Percentiles rank a stretch among this genome's conserved stretches.
Conservation (phyloP, 1,140 invertebrate species). For the Callitettix versicolor region DNA sequence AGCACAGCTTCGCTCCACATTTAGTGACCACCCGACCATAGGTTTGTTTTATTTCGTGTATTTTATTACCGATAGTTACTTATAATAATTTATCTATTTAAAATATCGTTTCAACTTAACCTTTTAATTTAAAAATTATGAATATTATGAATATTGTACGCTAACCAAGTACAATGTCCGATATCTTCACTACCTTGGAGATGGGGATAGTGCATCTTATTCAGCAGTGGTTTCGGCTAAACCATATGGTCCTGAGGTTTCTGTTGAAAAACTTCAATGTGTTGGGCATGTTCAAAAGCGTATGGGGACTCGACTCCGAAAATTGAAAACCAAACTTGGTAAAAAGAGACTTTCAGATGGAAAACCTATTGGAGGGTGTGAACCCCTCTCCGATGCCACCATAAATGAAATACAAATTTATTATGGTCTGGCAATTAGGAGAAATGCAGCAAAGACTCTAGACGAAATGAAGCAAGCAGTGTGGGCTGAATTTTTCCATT, state of each 20-base stretch:
- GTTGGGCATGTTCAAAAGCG: slow-evolving; percentile 19
- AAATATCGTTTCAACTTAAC: too few relatives aligned
- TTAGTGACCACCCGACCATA: too few relatives aligned
- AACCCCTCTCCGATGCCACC: slow-evolving; percentile 22
- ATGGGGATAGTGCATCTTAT: slow-evolving; percentile 19
- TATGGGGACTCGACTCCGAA: slow-evolving; percentile 11
- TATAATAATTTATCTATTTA: too few relatives aligned
- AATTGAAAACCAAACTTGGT: slow-evolving; percentile 8
- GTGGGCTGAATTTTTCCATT: slow-evolving; percentile 29
- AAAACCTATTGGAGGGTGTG: slow-evolving; percentile 24
- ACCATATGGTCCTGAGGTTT: slow-evolving; percentile 19
- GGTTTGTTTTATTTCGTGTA: too few relatives aligned
- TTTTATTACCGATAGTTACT: too few relatives aligned
- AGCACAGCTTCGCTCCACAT: too few relatives aligned
- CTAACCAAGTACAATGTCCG: slow-evolving; percentile 9
- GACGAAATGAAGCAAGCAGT: slow-evolving; percentile 30
- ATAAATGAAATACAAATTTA: slow-evolving; percentile 26
- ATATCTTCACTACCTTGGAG: slow-evolving; percentile 22
- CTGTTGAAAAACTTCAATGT: slow-evolving; percentile 17
- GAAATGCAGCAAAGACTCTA: slow-evolving; percentile 24
- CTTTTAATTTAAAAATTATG: too few relatives aligned
- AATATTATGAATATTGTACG: too few relatives aligned
- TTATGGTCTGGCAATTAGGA: slow-evolving; percentile 24
- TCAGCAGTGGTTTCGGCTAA: slow-evolving; percentile 16
- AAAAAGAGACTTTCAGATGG: slow-evolving; percentile 15